A percentile compares a stretch with the other conserved stretches of the same genome.
phyloP scores from a whole-genome alignment of 2,888 invertebrate species.

The Onchidella celtica region DNA sequence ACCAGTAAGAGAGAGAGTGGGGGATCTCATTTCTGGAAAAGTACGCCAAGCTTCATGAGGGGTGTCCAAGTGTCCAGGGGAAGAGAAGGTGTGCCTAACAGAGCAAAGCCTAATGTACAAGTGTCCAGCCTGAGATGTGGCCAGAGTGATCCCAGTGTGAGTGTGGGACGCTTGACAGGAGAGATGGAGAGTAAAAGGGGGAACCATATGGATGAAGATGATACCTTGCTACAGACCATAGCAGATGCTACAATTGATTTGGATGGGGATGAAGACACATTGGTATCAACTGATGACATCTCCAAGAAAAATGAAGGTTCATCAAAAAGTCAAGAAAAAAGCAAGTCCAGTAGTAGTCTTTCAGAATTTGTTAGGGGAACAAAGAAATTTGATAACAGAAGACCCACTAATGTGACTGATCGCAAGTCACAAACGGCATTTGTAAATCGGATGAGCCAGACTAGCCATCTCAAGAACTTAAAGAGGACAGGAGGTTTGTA shows the following conservation, averaged over 20 bases:
- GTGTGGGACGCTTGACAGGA: neutral
- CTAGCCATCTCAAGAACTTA: neutral
- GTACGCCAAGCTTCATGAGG: neutral
- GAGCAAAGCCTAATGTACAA: neutral
- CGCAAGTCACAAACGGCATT: neutral
- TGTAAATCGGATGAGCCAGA: neutral
- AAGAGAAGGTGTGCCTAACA: neutral
- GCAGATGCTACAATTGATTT: neutral
- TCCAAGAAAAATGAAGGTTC: neutral
- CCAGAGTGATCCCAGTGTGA: neutral
- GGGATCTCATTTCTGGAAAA: neutral
- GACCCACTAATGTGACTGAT: neutral
- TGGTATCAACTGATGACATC: neutral
- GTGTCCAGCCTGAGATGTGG: neutral
- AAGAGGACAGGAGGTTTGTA: neutral
- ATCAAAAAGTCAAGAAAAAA: neutral
- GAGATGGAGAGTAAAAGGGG: neutral
- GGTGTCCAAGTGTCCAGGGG: neutral
- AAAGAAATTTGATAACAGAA: no score
- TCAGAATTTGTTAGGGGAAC: neutral
- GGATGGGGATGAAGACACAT: neutral
- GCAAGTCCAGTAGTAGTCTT: neutral
- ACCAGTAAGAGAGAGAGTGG: neutral
- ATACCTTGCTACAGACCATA: neutral
- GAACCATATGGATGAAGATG: neutral